These are phyloP conservation scores for Drosophila miranda DNA, from an alignment of 1,140 invertebrate species.

Conservation along the genomic window DNA sequence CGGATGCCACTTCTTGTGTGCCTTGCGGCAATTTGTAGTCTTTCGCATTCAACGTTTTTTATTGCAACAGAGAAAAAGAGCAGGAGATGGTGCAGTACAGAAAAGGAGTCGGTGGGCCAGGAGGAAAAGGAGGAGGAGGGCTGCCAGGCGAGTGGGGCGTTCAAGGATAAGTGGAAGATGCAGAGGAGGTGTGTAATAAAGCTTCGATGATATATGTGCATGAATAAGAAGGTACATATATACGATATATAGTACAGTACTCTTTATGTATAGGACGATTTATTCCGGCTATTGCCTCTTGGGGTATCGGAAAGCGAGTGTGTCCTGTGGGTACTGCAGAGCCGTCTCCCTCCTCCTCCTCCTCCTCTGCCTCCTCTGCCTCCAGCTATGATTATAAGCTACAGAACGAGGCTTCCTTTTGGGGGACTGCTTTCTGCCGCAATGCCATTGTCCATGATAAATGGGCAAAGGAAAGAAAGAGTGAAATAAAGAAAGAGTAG, in stretches of 20 bases:
- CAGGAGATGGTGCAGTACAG: background rate
- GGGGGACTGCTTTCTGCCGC: constrained; percentile 31
- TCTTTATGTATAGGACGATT: constrained; percentile 27
- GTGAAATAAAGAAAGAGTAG: background rate
- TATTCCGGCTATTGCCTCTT: background rate
- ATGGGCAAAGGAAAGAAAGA: constrained; percentile 24
- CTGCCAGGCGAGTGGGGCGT: too few relatives aligned
- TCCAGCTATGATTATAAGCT: constrained; percentile 24
- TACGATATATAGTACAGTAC: too few relatives aligned
- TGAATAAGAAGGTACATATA: background rate
- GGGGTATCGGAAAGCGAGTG: constrained; percentile 4
- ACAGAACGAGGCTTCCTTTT: constrained; percentile 23
- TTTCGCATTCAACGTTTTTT: constrained; percentile 51
- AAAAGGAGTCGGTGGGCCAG: too few relatives aligned
- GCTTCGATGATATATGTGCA: constrained; percentile 52
- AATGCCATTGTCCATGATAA: constrained; percentile 41
- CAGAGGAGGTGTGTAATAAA: constrained; percentile 44
- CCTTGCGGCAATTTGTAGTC: constrained; percentile 61
- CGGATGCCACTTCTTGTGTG: constrained; percentile 7
- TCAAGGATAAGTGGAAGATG: background rate
- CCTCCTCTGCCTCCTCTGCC: background rate
- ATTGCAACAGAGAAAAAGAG: constrained; percentile 24
- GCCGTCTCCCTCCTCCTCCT: background rate
- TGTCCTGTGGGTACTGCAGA: constrained; percentile 27
- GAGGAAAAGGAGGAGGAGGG: background rate